Evolutionary conservation across 2,113 vertebrate species (phyloP).

Genomic region (Amblyornis subalaris): DNA sequence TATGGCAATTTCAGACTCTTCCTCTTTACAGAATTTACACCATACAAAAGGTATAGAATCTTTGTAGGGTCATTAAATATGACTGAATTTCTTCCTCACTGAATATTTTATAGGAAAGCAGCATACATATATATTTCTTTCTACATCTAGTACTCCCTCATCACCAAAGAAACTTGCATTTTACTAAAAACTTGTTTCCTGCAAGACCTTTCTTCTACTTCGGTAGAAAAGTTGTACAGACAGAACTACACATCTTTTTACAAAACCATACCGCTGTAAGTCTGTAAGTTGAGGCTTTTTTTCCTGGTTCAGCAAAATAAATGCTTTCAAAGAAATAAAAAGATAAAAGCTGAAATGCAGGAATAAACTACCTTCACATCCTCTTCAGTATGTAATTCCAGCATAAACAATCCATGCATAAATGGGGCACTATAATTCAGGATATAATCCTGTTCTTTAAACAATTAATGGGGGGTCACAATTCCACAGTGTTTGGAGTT

Average conservation of each 20-base stretch:
- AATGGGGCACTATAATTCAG: accelerated
- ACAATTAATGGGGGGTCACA: not conserved
- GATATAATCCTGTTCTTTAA: not conserved
- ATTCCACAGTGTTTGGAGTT: accelerated
- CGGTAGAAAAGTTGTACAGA: not conserved
- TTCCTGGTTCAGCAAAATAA: not conserved
- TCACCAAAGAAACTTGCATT: not conserved
- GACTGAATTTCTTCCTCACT: not conserved
- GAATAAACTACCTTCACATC: not conserved
- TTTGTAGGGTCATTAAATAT: not conserved
- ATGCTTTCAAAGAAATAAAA: not conserved
- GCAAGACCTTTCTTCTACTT: not conserved
- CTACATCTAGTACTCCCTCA: not conserved
- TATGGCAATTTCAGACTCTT: not conserved
- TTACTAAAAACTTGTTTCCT: not conserved
- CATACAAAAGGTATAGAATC: not conserved
- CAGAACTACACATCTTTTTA: not conserved
- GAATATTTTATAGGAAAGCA: not conserved
- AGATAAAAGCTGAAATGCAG: not conserved
- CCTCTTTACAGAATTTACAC: not conserved
- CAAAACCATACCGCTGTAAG: not conserved
- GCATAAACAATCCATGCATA: not conserved
- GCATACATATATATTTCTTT: not conserved
- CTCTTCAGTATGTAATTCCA: accelerated
- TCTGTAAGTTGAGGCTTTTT: not conserved